Base-by-base conservation (phyloP, 2,113 vertebrate genomes). In the Daubentonia madagascariensis region DNA sequence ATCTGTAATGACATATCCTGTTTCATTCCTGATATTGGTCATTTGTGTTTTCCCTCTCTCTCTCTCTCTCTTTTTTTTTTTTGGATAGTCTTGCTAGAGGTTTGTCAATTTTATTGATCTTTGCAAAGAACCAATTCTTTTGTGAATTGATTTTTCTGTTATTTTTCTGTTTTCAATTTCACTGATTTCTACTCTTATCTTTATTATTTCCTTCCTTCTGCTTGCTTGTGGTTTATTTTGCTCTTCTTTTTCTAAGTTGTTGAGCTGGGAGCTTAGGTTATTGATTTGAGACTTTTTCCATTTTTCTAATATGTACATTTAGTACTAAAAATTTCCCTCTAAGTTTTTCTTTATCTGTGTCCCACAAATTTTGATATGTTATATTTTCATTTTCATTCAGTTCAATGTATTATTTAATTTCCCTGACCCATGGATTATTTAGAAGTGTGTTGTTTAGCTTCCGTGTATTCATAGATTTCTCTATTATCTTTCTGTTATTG, bases 141-240 rank as follows among this genome's bases (percentile, higher is more conserved):
- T n/a, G 16, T 61, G 7, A 57, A 61, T 68, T n/a, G 7, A n/a
- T 68, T 35, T 68, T 68, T 68, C 16, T 7, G 8, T 68, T 68
- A 32, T 68, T 68, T 68, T 68, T 68, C 65, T 68, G 65, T 17
- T 35, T 20, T 68, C 35, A n/a, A 68, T 68, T 68, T 68, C 35
- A 68, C n/a, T 68, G 65, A 68, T 68, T 88, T 94, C n/a, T 94
- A 5, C 45, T 81, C 13, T 70, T 76, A 18, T 91, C n/a, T 35
- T 91, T 70, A 93, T 76, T 43, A 93, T 59, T 59, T 96, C 43
- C 35, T 91, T 87, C 13, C 25, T 80, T 93, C 37, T 89, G 52
- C 40, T 96, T 78, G 28, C 8, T 52, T 78, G n/a, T 13, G 12
- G 18, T 61, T 83, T 83, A 54, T 61, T 94, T 89, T 61, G 43